phyloP scores from a whole-genome alignment of 2,113 vertebrate species.

The Nyctereutes procyonoides region DNA sequence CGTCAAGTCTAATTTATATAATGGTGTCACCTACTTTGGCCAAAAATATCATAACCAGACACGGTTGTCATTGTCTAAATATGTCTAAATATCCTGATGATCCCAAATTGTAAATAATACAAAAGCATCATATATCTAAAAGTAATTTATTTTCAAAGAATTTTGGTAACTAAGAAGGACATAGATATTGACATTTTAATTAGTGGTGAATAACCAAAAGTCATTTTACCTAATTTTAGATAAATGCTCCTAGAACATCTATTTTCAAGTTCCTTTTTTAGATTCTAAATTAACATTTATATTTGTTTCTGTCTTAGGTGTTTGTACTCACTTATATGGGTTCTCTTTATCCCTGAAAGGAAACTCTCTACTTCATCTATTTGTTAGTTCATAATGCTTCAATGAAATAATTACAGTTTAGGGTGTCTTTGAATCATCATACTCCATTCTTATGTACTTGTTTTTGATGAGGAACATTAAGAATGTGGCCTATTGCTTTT shows the following conservation, averaged over 20 bases:
- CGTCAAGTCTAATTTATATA: background rate
- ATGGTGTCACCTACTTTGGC: background rate
- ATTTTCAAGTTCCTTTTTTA: background rate
- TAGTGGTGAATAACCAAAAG: background rate
- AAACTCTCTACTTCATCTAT: background rate
- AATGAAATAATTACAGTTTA: background rate
- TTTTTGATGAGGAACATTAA: conserved; percentile 14
- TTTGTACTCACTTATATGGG: background rate
- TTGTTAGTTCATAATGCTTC: background rate
- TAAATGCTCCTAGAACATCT: background rate
- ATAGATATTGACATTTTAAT: background rate
- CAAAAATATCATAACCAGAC: background rate
- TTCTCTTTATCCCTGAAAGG: conserved; percentile 6
- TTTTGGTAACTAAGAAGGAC: background rate
- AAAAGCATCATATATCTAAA: background rate
- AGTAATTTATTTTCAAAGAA: background rate
- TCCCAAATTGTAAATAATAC: background rate
- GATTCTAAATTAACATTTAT: background rate
- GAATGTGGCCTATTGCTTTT: conserved; percentile 42
- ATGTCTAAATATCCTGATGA: background rate
- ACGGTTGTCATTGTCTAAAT: background rate
- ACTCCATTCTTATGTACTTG: background rate
- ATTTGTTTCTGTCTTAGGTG: conserved; percentile 25
- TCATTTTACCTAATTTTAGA: conserved; percentile 40
- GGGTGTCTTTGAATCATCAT: background rate